Percentiles rank a stretch among this genome's conserved stretches.
Evolutionary conservation across 2,797 vertebrate genomes (phyloP).

Genomic region (Lacerta viridis): DNA sequence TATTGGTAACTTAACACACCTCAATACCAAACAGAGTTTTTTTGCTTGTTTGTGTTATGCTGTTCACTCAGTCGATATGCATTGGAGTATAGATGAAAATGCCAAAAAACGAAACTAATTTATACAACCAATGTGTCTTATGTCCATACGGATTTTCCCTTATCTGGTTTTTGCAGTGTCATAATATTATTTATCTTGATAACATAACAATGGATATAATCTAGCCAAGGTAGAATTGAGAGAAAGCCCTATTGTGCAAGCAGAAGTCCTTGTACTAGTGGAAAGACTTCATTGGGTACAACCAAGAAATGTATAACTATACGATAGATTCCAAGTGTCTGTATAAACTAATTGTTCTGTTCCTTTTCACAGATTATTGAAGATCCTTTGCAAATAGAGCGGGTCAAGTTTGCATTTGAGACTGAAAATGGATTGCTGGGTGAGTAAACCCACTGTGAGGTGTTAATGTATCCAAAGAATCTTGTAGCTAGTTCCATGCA

Average conservation of each 20-base stretch:
- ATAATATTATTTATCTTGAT: background rate
- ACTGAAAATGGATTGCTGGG: slow-evolving; percentile 97
- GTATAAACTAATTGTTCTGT: background rate
- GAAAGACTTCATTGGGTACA: no score
- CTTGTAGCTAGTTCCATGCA: background rate
- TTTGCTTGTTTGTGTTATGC: background rate
- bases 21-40: background rate
- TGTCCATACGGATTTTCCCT: background rate
- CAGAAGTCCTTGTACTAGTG: no score
- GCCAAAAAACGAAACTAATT: background rate
- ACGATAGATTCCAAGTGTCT: background rate
- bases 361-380: slow-evolving; percentile 88
- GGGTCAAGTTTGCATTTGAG: slow-evolving; percentile 97
- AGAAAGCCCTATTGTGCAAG: background rate
- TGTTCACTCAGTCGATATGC: background rate
- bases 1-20: slow-evolving; percentile 85
- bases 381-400: slow-evolving; percentile 93
- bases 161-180: background rate
- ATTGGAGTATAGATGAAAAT: background rate
- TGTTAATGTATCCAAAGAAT: slow-evolving; percentile 12
- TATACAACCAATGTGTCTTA: background rate
- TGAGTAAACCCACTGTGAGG: slow-evolving; percentile 76
- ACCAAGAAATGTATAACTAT: background rate
- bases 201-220: background rate
- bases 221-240: background rate